Conservation (phyloP, 37 sponge, comb jelly and placozoan species). For the Ianthella basta region DNA sequence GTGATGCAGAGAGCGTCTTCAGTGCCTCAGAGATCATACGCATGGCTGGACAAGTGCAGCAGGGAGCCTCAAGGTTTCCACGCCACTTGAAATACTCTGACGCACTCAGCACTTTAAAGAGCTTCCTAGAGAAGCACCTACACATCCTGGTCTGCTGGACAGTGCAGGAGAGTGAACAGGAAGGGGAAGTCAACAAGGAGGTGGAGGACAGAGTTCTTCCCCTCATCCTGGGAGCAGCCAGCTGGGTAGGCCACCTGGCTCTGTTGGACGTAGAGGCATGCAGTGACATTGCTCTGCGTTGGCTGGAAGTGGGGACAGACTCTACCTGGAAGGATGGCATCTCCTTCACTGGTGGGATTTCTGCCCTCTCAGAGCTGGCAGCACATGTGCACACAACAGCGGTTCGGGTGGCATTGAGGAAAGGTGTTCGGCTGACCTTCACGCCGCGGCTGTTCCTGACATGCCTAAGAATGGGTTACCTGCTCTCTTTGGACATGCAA, state of each 20-base stretch:
- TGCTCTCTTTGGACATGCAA: background rate
- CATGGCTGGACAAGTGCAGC: conserved; percentile 47
- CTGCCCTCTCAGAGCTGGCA: conserved; percentile 12
- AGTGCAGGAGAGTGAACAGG: background rate
- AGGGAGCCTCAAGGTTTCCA: conserved; percentile 30
- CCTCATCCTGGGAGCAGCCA: background rate
- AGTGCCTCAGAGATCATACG: conserved; percentile 63
- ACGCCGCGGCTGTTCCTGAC: background rate
- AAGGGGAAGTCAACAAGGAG: background rate
- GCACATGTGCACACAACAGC: conserved; percentile 17
- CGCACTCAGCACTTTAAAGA: background rate
- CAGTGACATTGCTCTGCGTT: conserved; percentile 70
- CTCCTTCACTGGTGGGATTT: background rate
- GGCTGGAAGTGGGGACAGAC: conserved; percentile 45
- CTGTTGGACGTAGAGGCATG: conserved; percentile 44
- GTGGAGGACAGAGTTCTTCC: background rate
- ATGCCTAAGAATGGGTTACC: background rate
- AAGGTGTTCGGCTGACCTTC: background rate
- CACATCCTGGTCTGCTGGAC: conserved; percentile 69
- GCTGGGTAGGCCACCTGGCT: conserved; percentile 39
- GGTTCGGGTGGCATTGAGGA: too few relatives aligned
- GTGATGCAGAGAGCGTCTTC: conserved; percentile 43
- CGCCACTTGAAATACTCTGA: conserved; percentile 20
- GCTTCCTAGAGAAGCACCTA: conserved; percentile 19
- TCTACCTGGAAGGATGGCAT: conserved; percentile 17